Conservation (phyloP, 1,140 invertebrate genomes). For the Gonioctena quinquepunctata region DNA sequence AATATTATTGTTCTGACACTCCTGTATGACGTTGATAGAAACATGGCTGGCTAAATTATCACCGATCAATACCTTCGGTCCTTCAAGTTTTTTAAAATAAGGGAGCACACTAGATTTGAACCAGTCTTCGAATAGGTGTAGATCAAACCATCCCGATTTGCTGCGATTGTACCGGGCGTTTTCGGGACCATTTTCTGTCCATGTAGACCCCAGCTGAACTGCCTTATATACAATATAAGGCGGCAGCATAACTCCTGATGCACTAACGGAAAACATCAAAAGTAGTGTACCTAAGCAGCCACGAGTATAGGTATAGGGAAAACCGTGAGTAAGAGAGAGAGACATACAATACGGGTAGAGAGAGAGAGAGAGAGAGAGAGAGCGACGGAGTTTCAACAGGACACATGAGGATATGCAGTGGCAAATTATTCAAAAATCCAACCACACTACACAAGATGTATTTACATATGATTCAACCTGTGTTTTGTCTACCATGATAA, state of each 20-base stretch:
- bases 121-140: background rate
- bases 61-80: background rate
- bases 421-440: too few species aligned
- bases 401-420: too few species aligned
- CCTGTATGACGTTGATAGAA: background rate
- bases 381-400: too few species aligned
- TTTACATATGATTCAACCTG: too few species aligned
- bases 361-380: too few species aligned
- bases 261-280: too few species aligned
- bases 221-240: background rate
- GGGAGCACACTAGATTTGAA: background rate
- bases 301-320: too few species aligned
- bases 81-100: background rate
- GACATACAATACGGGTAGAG: too few species aligned
- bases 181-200: background rate
- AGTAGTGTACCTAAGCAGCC: too few species aligned
- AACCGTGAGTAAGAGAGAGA: too few species aligned
- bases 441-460: too few species aligned
- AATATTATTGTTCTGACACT: background rate
- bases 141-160: background rate
- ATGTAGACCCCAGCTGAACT: background rate
- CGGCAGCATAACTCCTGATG: background rate
- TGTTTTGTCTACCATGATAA: too few species aligned
- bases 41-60: background rate
- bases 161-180: background rate